phyloP scores from a whole-genome alignment of 1,140 invertebrate genomes.

The Helicoverpa zea region DNA sequence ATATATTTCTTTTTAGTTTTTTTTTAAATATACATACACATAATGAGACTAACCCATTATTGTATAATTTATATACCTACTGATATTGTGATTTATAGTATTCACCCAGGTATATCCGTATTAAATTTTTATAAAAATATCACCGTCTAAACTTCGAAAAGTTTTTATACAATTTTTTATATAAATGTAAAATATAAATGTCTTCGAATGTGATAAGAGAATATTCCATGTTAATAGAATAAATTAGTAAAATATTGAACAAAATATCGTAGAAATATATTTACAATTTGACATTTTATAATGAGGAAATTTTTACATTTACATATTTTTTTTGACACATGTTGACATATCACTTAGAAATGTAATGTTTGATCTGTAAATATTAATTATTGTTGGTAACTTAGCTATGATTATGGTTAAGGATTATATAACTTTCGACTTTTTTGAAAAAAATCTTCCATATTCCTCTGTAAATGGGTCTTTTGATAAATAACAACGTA shows the following conservation, averaged over 20 bases:
- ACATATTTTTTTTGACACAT: not conserved
- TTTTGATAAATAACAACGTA: no score
- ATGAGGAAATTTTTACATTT: not conserved
- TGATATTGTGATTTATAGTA: no score
- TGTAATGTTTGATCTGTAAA: constrained; percentile 42
- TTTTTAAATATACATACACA: no score
- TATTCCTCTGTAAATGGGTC: not conserved
- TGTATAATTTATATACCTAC: no score
- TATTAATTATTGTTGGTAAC: not conserved
- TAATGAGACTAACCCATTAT: no score
- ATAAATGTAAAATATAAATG: not conserved
- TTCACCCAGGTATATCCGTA: no score
- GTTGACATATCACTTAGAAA: constrained; percentile 36
- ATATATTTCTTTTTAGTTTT: no score
- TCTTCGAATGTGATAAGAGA: constrained; percentile 31
- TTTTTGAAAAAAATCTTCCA: not conserved
- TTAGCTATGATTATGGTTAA: not conserved
- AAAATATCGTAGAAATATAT: constrained; percentile 26
- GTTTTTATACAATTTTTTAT: not conserved
- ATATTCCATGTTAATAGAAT: constrained; percentile 14
- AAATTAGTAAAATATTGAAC: constrained; percentile 40
- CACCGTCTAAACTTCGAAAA: constrained; percentile 1
- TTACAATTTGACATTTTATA: constrained; percentile 35
- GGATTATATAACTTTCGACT: not conserved
- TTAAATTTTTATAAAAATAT: not conserved